A percentile compares a stretch with the other conserved stretches of the same genome.
Conservation (phyloP, 1,140 invertebrate species). For the Drosophila littoralis region DNA sequence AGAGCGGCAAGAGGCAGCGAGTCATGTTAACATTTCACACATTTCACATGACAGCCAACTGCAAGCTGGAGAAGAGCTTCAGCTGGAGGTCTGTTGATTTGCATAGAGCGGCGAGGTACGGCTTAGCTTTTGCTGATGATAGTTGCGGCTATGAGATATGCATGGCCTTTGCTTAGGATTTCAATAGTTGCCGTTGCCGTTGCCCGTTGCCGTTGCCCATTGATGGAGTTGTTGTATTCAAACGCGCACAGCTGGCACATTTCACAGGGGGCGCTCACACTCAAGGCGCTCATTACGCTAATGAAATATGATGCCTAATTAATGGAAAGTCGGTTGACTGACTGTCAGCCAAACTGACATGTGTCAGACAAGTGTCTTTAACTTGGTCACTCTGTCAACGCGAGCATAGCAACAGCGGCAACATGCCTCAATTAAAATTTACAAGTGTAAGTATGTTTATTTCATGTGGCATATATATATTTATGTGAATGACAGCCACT, state of each 20-base stretch:
- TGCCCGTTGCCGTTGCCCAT: constrained; percentile 19
- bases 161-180: constrained; percentile 46
- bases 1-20: constrained; percentile 23
- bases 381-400: constrained; percentile 80
- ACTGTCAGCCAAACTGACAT: constrained; percentile 60
- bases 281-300: constrained; percentile 70
- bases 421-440: constrained; percentile 76
- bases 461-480: constrained; percentile 12
- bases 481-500: constrained; percentile 66
- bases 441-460: constrained; percentile 19
- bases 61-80: constrained; percentile 8
- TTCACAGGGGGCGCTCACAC: constrained; percentile 50
- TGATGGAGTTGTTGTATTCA: constrained; percentile 4
- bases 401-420: constrained; percentile 11
- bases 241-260: constrained; percentile 52
- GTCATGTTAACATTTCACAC: constrained; percentile 73
- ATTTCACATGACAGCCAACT: constrained; percentile 62
- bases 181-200: constrained; percentile 54
- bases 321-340: constrained; percentile 67
- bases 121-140: constrained; percentile 23
- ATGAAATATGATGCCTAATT: constrained; percentile 82
- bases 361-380: constrained; percentile 77
- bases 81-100: constrained; percentile 50
- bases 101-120: constrained; percentile 45
- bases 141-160: constrained; percentile 37